phyloP scores from a whole-genome alignment of 2,113 vertebrate genomes.

The Argyrosomus japonicus region DNA sequence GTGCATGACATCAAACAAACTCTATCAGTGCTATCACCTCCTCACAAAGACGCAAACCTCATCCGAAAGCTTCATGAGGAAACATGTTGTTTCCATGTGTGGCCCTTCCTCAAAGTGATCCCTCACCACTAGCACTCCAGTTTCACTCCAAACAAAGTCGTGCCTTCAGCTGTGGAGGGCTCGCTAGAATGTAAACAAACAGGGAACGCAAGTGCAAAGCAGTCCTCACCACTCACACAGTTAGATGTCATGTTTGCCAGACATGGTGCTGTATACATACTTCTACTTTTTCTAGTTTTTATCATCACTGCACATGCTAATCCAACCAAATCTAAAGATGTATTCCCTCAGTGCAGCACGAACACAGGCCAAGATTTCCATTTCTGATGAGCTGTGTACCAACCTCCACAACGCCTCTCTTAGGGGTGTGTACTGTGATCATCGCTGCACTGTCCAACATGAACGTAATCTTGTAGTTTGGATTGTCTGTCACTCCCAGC shows the following conservation, averaged over 20 bases:
- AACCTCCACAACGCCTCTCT: conserved; percentile 96
- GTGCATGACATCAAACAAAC: conserved; percentile 2
- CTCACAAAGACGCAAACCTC: neutral
- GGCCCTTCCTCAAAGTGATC: neutral
- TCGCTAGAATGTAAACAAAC: neutral
- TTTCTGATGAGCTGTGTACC: conserved; percentile 67
- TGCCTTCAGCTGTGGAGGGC: neutral
- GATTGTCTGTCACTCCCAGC: conserved; percentile 95
- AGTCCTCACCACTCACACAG: no score
- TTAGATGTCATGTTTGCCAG: neutral
- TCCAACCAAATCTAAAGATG: no score
- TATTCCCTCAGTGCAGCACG: neutral
- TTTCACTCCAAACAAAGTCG: neutral
- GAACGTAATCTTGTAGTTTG: conserved; percentile 98
- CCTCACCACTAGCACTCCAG: neutral
- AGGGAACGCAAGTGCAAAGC: no score
- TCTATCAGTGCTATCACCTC: neutral
- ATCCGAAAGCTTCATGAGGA: neutral
- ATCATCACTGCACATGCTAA: neutral
- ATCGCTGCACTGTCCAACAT: conserved; percentile 99
- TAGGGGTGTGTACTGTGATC: conserved; percentile 98
- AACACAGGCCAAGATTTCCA: neutral
- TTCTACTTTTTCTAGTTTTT: neutral
- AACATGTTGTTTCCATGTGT: conserved; percentile 15
- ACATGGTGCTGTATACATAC: neutral